A percentile compares a stretch with the other conserved stretches of the same genome.
phyloP scores from a whole-genome alignment of 2,113 vertebrate genomes.

The Xiphorhynchus elegans region DNA sequence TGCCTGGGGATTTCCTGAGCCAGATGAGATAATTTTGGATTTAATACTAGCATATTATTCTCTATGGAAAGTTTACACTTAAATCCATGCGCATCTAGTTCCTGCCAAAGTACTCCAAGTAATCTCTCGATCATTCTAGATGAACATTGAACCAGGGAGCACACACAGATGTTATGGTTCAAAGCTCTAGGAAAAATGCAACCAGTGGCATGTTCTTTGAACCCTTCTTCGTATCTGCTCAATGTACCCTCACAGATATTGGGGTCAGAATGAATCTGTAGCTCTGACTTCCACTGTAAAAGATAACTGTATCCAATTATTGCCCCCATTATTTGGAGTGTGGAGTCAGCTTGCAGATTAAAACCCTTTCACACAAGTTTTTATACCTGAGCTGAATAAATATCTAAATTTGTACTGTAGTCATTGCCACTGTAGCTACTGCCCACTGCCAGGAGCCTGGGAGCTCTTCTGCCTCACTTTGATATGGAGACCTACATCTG shows the following conservation, averaged over 20 bases:
- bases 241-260: background rate
- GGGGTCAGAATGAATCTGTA: background rate
- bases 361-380: background rate
- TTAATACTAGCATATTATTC: background rate
- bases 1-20: background rate
- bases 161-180: background rate
- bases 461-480: background rate
- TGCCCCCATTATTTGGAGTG: background rate
- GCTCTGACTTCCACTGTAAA: background rate
- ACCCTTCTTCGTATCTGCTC: background rate
- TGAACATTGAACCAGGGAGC: background rate
- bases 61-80: background rate
- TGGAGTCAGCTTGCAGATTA: background rate
- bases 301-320: background rate
- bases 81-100: background rate
- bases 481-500: background rate
- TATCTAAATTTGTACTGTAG: background rate
- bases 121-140: background rate
- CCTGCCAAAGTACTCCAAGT: background rate
- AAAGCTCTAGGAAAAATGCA: constrained; percentile 3
- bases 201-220: background rate
- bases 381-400: background rate
- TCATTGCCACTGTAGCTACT: background rate
- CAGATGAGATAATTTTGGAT: background rate
- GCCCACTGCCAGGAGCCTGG: background rate